These are phyloP conservation scores for Lepidotrigona ventralis DNA, from an alignment of 1,140 invertebrate genomes.

Conservation along the genomic window DNA sequence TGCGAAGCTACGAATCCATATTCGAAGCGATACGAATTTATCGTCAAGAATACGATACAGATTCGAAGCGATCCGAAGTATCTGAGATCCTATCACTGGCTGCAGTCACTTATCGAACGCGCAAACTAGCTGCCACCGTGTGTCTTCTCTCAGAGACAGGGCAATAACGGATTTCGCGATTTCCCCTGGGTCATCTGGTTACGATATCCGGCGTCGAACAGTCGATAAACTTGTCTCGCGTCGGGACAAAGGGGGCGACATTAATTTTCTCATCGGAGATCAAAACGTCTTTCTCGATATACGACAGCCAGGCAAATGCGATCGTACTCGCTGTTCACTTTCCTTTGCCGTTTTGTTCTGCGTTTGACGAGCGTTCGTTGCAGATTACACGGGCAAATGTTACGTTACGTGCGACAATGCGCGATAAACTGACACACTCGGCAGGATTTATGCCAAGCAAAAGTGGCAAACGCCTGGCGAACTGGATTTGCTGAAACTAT, in stretches of 20 bases:
- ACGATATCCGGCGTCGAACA: conserved; percentile 45
- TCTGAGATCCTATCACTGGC: background rate
- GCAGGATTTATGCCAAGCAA: conserved; percentile 11
- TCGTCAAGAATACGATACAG: too few relatives aligned
- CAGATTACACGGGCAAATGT: background rate
- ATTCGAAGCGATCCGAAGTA: too few relatives aligned
- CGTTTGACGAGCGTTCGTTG: background rate
- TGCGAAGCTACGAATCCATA: too few relatives aligned
- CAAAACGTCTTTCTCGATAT: background rate
- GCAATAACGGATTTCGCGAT: conserved; percentile 59
- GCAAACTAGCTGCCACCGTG: conserved; percentile 61
- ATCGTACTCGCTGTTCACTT: background rate
- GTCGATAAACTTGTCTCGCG: conserved; percentile 34
- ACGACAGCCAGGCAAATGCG: background rate
- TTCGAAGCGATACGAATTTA: too few relatives aligned
- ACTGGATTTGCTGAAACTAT: background rate
- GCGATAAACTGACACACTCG: conserved; percentile 11
- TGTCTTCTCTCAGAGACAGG: conserved; percentile 53
- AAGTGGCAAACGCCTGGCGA: background rate
- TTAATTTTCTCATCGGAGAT: conserved; percentile 32
- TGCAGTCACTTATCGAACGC: conserved; percentile 58
- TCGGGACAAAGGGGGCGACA: background rate
- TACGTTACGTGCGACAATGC: background rate
- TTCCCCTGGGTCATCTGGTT: conserved; percentile 53
- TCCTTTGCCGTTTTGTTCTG: too few relatives aligned